These are phyloP conservation scores for Pachymerium ferrugineum DNA, from an alignment of 2,888 invertebrate species.

Conservation along the genomic window DNA sequence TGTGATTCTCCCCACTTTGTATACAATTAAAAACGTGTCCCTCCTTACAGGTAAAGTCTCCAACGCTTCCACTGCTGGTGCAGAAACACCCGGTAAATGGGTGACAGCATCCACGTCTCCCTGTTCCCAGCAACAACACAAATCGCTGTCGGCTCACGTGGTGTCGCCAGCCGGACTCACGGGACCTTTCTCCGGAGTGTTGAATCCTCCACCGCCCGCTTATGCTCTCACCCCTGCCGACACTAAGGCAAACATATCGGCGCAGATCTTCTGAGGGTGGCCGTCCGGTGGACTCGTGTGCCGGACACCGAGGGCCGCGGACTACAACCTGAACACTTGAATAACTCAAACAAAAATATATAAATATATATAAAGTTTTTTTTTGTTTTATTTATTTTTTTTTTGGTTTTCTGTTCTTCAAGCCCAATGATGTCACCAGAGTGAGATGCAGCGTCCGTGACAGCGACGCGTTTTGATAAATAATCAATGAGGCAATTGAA, in stretches of 20 bases:
- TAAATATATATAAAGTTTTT: too few relatives aligned
- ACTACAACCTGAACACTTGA: not conserved
- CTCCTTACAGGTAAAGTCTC: constrained; percentile 23
- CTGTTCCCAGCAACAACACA: constrained; percentile 25
- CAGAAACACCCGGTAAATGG: constrained; percentile 16
- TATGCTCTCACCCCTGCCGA: constrained; percentile 33
- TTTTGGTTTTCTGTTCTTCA: not conserved
- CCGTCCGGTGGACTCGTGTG: constrained; percentile 2
- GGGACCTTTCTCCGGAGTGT: constrained; percentile 34
- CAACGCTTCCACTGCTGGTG: not conserved
- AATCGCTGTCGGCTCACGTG: constrained; percentile 8
- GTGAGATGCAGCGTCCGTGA: not conserved
- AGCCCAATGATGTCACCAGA: not conserved
- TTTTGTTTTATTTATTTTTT: not conserved
- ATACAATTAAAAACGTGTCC: not conserved
- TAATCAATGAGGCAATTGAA: constrained; percentile 14
- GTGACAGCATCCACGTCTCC: constrained; percentile 16
- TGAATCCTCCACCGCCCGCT: constrained; percentile 33
- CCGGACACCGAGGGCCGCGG: not conserved
- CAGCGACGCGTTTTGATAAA: constrained; percentile 2
- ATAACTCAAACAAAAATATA: too few relatives aligned
- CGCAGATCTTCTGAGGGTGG: constrained; percentile 35
- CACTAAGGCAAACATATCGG: constrained; percentile 35
- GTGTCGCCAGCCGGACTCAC: constrained; percentile 30
- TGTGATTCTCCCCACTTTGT: not conserved